Evolutionary conservation across 2,797 vertebrate genomes (phyloP), one percentile per base, ranked within the genome.

Genomic region (Hippocampus kuda): DNA sequence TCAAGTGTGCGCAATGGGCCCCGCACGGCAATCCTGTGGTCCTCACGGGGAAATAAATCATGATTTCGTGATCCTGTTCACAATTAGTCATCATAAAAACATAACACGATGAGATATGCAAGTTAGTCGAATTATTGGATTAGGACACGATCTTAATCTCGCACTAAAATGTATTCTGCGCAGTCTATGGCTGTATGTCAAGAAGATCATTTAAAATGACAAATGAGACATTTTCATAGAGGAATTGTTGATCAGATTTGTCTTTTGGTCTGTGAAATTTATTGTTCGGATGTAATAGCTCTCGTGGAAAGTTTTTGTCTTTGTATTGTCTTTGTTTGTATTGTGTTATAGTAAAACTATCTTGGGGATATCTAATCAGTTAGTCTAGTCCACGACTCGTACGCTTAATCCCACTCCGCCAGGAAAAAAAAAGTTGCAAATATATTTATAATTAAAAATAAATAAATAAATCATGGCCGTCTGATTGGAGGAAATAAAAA

Each of bases 71-170:
- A 44, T 34, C 4, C 4, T 24, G 24, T 63, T 63, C 9, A 13
- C 10, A 44, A 63, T 42, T 63, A 63, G n/a, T 63, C 61, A 63
- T 44, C 22, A n/a, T 20, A n/a, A 20, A n/a, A 62, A 62, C 38
- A 41, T 22, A 41, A 62, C 42, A 38, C 12, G 41, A 62, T 18
- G 41, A 34, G 34, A 41, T 62, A 11, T 22, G 20, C 2, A 54
- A 11, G 3, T 8, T 54, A 54, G 24, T 26, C 13, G 22, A 63
- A 24, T 24, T n/a, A 63, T 13, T 22, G 41, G 38, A 63, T 38
- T 61, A 61, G 59, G 59, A 38, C 20, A 9, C 30, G 38, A 61
- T 62, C 34, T 38, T 62, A 34, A 22, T 41, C 30, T 62, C 18
- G 22, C 16, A 34, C 30, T 61, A 61, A 49, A 18, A 18, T 38